A percentile compares a stretch with the other conserved stretches of the same genome.
Conservation (phyloP, 2,797 vertebrate species). For the Notolepis coatsorum region DNA sequence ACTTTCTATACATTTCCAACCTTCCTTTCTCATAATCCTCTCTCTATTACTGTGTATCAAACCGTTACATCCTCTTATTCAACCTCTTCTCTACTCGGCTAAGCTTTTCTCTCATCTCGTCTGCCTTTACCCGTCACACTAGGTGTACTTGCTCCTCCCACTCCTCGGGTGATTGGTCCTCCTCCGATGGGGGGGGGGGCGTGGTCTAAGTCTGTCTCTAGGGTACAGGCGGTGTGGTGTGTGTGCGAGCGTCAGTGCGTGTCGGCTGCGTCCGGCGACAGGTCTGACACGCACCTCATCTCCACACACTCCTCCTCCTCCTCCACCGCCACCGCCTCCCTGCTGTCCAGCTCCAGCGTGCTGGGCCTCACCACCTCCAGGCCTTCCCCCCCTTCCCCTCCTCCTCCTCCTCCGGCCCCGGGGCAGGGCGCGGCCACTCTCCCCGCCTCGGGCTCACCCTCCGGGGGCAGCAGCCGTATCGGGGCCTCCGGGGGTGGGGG, state of each 20-base stretch:
- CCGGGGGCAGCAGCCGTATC: conserved; percentile 72
- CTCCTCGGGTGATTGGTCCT: conserved; percentile 82
- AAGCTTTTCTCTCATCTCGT: neutral
- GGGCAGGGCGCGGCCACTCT: neutral
- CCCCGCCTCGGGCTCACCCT: conserved; percentile 59
- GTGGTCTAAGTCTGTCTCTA: conserved; percentile 58
- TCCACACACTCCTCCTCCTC: conserved; percentile 33
- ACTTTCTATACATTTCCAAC: conserved; percentile 1
- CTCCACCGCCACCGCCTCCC: conserved; percentile 17
- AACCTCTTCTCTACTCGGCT: conserved; percentile 2
- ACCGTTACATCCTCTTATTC: neutral
- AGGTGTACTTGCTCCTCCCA: conserved; percentile 95
- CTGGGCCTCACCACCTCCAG: conserved; percentile 44
- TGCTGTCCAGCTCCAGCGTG: conserved; percentile 62
- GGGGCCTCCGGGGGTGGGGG: conserved; percentile 19
- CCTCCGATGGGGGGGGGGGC: conserved; percentile 73
- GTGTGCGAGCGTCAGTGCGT: conserved; percentile 56
- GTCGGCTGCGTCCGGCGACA: conserved; percentile 72
- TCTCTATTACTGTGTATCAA: neutral
- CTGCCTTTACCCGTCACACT: conserved; percentile 80
- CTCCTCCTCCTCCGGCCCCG: conserved; percentile 17
- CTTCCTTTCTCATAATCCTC: conserved; percentile 4
- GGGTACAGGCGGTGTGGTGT: conserved; percentile 44
- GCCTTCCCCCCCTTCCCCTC: neutral
- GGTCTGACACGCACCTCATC: conserved; percentile 58